phyloP scores from a whole-genome alignment of 2,888 invertebrate species.

The Atethmia centrago region DNA sequence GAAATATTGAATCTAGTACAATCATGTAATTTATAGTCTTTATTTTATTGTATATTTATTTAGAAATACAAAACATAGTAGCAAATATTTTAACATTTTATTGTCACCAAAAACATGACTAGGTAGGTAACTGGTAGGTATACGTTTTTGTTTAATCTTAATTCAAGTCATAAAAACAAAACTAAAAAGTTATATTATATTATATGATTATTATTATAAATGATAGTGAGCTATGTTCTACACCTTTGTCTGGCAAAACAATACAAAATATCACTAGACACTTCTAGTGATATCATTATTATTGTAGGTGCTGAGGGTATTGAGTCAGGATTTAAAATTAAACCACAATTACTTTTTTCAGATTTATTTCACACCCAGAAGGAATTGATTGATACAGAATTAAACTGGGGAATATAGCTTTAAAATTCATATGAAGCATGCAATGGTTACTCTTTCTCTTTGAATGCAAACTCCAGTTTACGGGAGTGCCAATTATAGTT shows the following conservation, averaged over 20 bases:
- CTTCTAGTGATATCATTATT: neutral
- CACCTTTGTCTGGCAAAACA: neutral
- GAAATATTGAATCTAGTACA: slow-evolving; percentile 28
- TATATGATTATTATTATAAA: too few relatives aligned
- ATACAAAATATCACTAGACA: neutral
- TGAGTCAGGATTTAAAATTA: slow-evolving; percentile 32
- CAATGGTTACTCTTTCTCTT: slow-evolving; percentile 3
- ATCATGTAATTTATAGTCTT: slow-evolving; percentile 29
- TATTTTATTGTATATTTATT: slow-evolving; percentile 18
- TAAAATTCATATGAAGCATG: slow-evolving; percentile 16
- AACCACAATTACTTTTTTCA: slow-evolving; percentile 45
- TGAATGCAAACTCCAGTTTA: slow-evolving; percentile 14
- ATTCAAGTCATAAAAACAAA: too few relatives aligned
- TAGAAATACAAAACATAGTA: slow-evolving; percentile 25
- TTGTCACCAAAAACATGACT: slow-evolving; percentile 4
- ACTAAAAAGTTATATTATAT: neutral
- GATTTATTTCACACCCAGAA: slow-evolving; percentile 48
- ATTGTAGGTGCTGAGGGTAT: neutral
- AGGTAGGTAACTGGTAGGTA: neutral
- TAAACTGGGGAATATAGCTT: slow-evolving; percentile 28
- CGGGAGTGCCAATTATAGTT: neutral
- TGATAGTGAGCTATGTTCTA: neutral
- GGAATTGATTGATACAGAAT: slow-evolving; percentile 12
- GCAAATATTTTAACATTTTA: slow-evolving; percentile 1
- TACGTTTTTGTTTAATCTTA: neutral